These are phyloP conservation scores for Latrodectus hesperus DNA, from an alignment of 2,888 invertebrate genomes.

Conservation along the genomic window DNA sequence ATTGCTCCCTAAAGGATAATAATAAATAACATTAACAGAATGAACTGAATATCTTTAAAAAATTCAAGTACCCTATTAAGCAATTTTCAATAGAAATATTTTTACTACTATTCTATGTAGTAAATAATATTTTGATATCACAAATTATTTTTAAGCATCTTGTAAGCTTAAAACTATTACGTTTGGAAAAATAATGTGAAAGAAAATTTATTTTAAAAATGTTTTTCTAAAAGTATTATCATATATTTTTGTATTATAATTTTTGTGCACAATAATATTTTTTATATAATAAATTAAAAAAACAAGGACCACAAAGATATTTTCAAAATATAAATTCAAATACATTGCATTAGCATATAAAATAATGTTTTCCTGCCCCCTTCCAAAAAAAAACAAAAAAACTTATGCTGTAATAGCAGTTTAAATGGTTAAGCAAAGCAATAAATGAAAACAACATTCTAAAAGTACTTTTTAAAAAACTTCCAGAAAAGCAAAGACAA, in stretches of 20 bases:
- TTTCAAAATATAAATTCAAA: not conserved
- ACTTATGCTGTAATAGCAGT: not conserved
- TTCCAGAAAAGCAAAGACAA: not conserved
- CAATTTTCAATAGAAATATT: no score
- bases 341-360: not conserved
- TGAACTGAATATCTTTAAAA: not conserved
- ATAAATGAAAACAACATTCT: not conserved
- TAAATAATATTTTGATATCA: not conserved
- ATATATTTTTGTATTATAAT: no score
- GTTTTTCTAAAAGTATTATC: no score
- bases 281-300: no score
- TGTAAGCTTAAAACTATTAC: no score
- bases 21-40: not conserved
- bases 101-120: not conserved
- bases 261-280: no score
- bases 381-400: not conserved
- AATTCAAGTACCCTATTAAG: not conserved
- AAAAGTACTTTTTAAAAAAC: not conserved
- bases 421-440: not conserved
- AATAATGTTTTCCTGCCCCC: not conserved
- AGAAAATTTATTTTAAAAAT: no score
- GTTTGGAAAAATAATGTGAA: no score
- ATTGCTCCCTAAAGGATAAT: constrained; percentile 81
- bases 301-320: no score
- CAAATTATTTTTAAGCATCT: no score